Evolutionary conservation across 2,888 invertebrate genomes (phyloP).

Genomic region (Lasioglossum vierecki): DNA sequence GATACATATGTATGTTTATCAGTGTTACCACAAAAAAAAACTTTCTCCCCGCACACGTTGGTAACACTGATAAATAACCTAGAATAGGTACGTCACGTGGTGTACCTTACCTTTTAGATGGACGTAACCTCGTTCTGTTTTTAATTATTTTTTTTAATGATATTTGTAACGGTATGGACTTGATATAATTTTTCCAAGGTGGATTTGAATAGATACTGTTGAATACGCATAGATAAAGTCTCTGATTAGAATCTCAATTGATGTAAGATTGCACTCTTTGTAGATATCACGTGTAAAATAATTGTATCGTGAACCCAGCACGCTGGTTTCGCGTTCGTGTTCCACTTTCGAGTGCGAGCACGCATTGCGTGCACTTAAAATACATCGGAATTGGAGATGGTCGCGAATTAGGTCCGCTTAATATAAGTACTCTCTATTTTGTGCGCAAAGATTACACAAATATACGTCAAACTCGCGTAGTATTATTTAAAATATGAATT

Average conservation of each 20-base stretch:
- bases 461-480: background rate
- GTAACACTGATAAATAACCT: too few species aligned
- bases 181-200: background rate
- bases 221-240: background rate
- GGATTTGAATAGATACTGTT: background rate
- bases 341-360: constrained; percentile 35
- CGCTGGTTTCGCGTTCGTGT: constrained; percentile 11
- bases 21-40: too few species aligned
- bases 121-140: too few species aligned
- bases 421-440: constrained; percentile 31
- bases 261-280: background rate
- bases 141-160: too few species aligned
- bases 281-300: background rate
- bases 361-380: constrained; percentile 44
- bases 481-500: background rate
- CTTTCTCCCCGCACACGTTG: too few species aligned
- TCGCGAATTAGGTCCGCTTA: constrained; percentile 31
- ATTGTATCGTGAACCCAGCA: constrained; percentile 1
- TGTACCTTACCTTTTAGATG: too few species aligned
- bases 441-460: constrained; percentile 32
- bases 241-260: background rate
- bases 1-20: too few species aligned
- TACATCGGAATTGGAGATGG: constrained; percentile 43
- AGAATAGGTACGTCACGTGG: too few species aligned
- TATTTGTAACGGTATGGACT: too few species aligned